Percentiles rank a stretch among this genome's conserved stretches.
phyloP scores from a whole-genome alignment of 2,113 vertebrate species.

The Psammodynastes pulverulentus region DNA sequence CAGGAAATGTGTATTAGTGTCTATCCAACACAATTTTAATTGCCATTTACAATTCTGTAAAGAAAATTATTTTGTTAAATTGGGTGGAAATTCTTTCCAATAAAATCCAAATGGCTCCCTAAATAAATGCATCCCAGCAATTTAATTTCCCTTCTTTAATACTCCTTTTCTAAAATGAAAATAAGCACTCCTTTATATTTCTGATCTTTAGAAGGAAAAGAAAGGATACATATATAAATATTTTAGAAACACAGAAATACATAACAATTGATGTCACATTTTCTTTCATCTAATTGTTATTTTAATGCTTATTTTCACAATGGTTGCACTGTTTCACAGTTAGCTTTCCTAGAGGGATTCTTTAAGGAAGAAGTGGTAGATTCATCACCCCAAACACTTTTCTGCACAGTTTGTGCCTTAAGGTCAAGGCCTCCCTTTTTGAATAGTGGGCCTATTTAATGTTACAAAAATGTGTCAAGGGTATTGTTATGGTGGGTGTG shows the following conservation, averaged over 20 bases:
- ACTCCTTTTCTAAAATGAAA: neutral
- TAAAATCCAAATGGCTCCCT: slow-evolving; percentile 26
- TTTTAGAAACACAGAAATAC: neutral
- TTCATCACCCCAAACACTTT: no score
- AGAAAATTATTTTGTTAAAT: slow-evolving; percentile 37
- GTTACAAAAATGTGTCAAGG: neutral
- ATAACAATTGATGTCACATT: neutral
- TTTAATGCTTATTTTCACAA: neutral
- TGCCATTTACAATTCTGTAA: slow-evolving; percentile 39
- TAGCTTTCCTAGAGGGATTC: neutral
- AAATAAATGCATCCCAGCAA: slow-evolving; percentile 13
- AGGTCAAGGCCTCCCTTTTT: neutral
- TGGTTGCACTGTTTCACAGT: neutral
- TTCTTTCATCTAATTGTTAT: neutral
- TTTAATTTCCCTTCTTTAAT: slow-evolving; percentile 18
- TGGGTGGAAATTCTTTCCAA: neutral
- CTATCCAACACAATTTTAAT: slow-evolving; percentile 38
- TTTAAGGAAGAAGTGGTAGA: neutral
- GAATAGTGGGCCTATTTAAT: neutral
- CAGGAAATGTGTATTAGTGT: slow-evolving; percentile 21
- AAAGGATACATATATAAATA: neutral
- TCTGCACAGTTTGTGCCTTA: neutral
- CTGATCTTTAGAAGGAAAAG: neutral
- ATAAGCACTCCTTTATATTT: neutral
- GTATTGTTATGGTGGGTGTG: neutral